Evolutionary conservation across 2,113 vertebrate species (phyloP).

Genomic region (Ascaphus truei): DNA sequence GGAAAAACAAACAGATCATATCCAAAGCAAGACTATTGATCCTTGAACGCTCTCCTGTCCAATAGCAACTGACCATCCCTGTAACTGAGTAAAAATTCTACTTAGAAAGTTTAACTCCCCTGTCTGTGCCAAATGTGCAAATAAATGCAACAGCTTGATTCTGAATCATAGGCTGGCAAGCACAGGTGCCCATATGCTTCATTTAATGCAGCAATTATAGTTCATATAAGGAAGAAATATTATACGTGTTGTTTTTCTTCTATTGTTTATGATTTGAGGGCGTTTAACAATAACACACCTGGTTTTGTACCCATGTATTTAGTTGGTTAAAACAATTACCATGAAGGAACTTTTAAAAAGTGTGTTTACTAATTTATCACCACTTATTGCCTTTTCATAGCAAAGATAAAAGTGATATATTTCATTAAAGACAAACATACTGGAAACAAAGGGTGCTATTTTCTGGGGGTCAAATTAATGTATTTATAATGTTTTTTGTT

Average conservation of each 20-base stretch:
- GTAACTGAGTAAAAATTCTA: not conserved
- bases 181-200: conserved; percentile 2
- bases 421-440: too few species aligned
- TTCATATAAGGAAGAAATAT: not conserved
- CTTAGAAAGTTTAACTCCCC: not conserved
- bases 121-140: conserved; percentile 1
- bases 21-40: not conserved
- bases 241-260: not conserved
- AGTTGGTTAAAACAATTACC: too few species aligned
- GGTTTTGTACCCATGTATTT: too few species aligned
- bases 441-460: too few species aligned
- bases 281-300: not conserved
- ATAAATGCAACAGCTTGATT: conserved; percentile 20
- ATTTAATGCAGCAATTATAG: conserved; percentile 3
- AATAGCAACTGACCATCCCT: not conserved
- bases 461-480: too few species aligned
- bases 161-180: conserved; percentile 23
- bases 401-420: too few species aligned
- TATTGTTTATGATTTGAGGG: not conserved
- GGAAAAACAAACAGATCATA: not conserved
- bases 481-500: too few species aligned
- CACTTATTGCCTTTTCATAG: too few species aligned
- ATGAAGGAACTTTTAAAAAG: too few species aligned
- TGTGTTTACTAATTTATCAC: too few species aligned
- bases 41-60: not conserved